Conservation (phyloP, 2,113 vertebrate species). For the Cyanoramphus novaezelandiae region DNA sequence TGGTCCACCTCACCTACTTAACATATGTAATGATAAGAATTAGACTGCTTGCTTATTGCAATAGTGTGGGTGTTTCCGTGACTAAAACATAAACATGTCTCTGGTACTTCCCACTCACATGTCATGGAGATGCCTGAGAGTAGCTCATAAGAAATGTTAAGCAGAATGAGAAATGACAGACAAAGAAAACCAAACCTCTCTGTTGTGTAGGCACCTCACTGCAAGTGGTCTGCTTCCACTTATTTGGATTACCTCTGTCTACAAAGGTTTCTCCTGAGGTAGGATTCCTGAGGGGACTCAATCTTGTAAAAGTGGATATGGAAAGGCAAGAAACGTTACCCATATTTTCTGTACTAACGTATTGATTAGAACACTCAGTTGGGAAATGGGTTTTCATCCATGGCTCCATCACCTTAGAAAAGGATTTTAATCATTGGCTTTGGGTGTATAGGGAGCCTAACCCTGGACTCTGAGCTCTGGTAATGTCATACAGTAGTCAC, state of each 20-base stretch:
- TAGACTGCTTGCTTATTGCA: neutral
- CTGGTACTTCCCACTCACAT: neutral
- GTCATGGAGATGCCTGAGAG: neutral
- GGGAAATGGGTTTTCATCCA: neutral
- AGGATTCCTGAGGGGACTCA: neutral
- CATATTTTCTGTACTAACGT: neutral
- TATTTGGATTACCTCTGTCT: neutral
- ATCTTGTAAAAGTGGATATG: neutral
- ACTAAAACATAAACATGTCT: neutral
- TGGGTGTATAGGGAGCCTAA: neutral
- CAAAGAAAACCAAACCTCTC: neutral
- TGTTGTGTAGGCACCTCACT: neutral
- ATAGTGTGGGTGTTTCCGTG: neutral
- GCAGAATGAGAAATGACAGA: neutral
- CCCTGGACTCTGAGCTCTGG: neutral
- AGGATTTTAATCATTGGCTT: neutral
- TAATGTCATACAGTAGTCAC: neutral
- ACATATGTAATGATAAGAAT: neutral
- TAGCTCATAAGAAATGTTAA: neutral
- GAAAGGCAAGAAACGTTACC: neutral
- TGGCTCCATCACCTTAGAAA: neutral
- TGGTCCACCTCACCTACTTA: neutral
- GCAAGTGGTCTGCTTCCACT: neutral
- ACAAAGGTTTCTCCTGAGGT: neutral
- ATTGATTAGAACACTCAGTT: neutral